A percentile compares a stretch with the other conserved stretches of the same genome.
Conservation (phyloP, 1,140 invertebrate species). For the Cyclargus thomasi region DNA sequence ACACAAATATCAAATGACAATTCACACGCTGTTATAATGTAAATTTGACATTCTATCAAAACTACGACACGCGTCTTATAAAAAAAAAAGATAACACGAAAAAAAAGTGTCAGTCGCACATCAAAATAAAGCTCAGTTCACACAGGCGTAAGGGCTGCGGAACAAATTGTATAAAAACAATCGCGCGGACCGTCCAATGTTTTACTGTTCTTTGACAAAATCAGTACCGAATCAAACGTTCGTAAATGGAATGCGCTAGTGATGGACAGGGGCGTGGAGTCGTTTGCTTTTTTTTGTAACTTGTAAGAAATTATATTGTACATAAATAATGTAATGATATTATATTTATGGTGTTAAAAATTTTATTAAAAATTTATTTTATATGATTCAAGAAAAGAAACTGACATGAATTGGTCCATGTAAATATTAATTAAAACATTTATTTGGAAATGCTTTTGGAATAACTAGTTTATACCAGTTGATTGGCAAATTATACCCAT, state of each 20-base stretch:
- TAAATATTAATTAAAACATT: too few relatives aligned
- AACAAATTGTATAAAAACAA: slow-evolving; percentile 73
- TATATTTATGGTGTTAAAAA: too few relatives aligned
- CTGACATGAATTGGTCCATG: too few relatives aligned
- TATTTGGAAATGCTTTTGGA: too few relatives aligned
- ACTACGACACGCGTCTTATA: slow-evolving; percentile 54
- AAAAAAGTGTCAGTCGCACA: slow-evolving; percentile 60
- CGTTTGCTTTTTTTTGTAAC: slow-evolving; percentile 17
- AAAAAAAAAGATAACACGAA: slow-evolving; percentile 51
- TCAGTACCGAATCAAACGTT: slow-evolving; percentile 66
- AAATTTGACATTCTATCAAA: slow-evolving; percentile 71
- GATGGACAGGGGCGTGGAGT: slow-evolving; percentile 37
- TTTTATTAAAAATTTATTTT: too few relatives aligned
- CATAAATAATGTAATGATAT: too few relatives aligned
- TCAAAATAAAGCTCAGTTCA: slow-evolving; percentile 57
- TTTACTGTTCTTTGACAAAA: slow-evolving; percentile 68
- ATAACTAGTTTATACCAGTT: too few relatives aligned
- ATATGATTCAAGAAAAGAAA: too few relatives aligned
- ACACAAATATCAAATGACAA: slow-evolving; percentile 28
- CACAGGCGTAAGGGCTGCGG: slow-evolving; percentile 32
- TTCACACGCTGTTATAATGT: slow-evolving; percentile 62
- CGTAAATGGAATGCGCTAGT: slow-evolving; percentile 59
- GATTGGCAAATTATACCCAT: too few relatives aligned
- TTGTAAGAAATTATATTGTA: too few relatives aligned
- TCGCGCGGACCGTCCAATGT: slow-evolving; percentile 48